Conservation (phyloP, 2,113 vertebrate genomes). For the Morone saxatilis region DNA sequence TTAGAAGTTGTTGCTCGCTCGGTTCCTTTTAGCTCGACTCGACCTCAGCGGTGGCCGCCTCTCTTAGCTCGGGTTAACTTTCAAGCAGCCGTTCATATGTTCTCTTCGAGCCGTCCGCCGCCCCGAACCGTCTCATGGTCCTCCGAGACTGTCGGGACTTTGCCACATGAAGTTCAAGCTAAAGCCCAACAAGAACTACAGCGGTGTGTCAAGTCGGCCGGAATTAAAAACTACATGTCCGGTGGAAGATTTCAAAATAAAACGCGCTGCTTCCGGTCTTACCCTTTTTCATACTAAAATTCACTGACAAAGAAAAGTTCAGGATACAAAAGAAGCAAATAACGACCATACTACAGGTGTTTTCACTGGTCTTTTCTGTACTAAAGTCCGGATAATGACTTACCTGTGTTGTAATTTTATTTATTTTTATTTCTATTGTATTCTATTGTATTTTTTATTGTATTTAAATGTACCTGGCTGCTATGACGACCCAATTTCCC, state of each 20-base stretch:
- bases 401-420: no score
- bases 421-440: no score
- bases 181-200: background rate
- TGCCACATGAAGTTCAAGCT: constrained; percentile 24
- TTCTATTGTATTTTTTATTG: no score
- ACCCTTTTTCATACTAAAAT: background rate
- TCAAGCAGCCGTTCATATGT: background rate
- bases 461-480: no score
- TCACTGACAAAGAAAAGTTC: background rate
- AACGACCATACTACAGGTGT: no score
- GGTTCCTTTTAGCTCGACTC: background rate
- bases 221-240: background rate
- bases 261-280: background rate
- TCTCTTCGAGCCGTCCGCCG: background rate
- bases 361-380: no score
- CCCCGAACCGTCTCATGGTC: constrained; percentile 30
- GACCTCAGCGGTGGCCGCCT: background rate
- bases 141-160: background rate
- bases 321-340: no score
- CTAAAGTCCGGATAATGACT: no score
- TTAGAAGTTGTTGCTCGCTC: background rate
- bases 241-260: background rate
- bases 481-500: no score
- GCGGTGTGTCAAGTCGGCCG: background rate
- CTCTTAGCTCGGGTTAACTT: background rate